Evolutionary conservation across 2,113 vertebrate species (phyloP).

Genomic region (Nannobrachium achirus): DNA sequence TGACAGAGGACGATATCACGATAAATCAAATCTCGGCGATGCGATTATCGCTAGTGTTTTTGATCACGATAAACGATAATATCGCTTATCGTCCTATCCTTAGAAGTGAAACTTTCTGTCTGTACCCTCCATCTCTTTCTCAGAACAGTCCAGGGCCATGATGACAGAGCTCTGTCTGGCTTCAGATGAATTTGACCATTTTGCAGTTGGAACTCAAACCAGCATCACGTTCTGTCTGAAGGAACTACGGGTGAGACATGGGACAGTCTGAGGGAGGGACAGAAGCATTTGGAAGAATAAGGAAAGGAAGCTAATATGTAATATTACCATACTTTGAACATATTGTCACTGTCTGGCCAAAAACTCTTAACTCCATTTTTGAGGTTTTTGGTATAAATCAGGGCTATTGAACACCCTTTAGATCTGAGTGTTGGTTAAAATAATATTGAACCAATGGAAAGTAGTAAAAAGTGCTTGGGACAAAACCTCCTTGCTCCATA

Average conservation of each 20-base stretch:
- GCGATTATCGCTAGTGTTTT: no score
- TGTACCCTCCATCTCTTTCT: constrained; percentile 4
- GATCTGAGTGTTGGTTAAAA: no score
- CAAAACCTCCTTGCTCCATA: no score
- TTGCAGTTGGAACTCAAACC: constrained; percentile 71
- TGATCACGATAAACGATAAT: no score
- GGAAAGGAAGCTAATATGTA: neutral
- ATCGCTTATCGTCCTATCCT: neutral
- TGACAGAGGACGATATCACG: no score
- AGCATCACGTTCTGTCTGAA: constrained; percentile 93
- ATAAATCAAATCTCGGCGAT: no score
- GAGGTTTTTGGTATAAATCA: neutral
- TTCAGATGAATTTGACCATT: constrained; percentile 87
- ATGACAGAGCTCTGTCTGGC: constrained; percentile 88
- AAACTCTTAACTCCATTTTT: no score
- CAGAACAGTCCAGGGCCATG: constrained; percentile 82
- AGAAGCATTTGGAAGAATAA: neutral
- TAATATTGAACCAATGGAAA: no score
- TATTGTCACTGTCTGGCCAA: no score
- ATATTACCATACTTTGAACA: no score
- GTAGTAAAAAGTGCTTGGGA: no score
- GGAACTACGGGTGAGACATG: constrained; percentile 86
- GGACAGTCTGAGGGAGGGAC: neutral
- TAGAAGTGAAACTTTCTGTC: neutral
- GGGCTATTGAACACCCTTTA: no score